These are phyloP conservation scores for Hemitrygon akajei DNA, from an alignment of 2,797 vertebrate species.

Conservation along the genomic window DNA sequence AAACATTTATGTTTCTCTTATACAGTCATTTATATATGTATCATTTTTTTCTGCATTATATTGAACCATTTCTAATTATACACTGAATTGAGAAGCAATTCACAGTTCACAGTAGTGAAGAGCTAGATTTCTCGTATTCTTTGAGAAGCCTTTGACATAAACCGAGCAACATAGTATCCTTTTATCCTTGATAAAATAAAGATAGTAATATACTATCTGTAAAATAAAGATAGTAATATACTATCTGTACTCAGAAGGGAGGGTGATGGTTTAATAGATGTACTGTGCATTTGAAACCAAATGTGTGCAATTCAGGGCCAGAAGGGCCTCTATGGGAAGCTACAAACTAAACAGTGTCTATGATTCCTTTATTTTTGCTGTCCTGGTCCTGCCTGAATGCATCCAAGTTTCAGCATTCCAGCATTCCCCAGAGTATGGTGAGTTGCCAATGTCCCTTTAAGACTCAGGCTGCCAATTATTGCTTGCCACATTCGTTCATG, in stretches of 20 bases:
- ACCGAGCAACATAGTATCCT: not conserved
- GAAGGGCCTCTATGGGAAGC: not conserved
- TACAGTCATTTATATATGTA: not conserved
- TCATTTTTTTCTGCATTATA: not conserved
- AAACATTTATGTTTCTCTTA: too few species aligned
- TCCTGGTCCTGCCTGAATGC: too few species aligned
- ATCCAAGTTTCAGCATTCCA: too few species aligned
- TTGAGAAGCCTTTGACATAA: not conserved
- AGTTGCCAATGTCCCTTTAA: too few species aligned
- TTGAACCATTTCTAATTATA: not conserved
- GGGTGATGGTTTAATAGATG: not conserved
- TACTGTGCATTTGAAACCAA: not conserved
- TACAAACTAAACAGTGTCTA: not conserved
- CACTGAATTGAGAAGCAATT: not conserved
- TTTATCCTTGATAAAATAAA: not conserved
- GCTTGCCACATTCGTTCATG: too few species aligned
- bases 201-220: not conserved
- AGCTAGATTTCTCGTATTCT: not conserved
- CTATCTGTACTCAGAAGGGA: not conserved
- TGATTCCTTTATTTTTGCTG: not conserved
- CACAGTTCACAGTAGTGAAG: not conserved
- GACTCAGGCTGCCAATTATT: too few species aligned
- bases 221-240: not conserved
- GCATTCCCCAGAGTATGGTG: too few species aligned
- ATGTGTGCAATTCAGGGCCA: not conserved